These are phyloP conservation scores for Lasioglossum malachurum DNA, from an alignment of 2,888 invertebrate genomes.

Conservation along the genomic window DNA sequence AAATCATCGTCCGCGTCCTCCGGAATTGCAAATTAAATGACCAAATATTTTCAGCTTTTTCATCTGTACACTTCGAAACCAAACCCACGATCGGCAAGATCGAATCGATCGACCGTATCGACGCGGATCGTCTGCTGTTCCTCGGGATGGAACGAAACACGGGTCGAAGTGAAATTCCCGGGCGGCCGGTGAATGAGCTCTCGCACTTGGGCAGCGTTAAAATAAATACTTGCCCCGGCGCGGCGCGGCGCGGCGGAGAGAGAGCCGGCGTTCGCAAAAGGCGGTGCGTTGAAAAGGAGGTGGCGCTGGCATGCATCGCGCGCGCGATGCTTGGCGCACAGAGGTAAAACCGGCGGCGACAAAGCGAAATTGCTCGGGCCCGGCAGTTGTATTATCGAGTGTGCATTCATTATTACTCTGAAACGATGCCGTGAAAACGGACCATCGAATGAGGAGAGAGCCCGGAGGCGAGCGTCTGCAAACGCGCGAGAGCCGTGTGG, in stretches of 20 bases:
- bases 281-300: constrained; percentile 17
- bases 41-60: background rate
- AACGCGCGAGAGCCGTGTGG: constrained; percentile 38
- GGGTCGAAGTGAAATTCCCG: background rate
- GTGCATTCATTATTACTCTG: constrained; percentile 55
- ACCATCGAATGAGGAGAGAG: constrained; percentile 62
- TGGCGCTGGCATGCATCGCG: background rate
- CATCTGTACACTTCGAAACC: too few species aligned
- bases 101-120: too few species aligned
- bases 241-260: background rate
- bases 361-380: constrained; percentile 29
- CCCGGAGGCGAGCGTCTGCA: constrained; percentile 65
- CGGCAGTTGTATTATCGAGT: constrained; percentile 47
- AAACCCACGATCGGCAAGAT: background rate
- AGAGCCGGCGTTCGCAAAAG: background rate
- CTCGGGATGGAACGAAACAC: background rate
- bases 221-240: background rate
- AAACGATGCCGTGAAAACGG: constrained; percentile 48
- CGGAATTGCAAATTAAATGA: background rate
- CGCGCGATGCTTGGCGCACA: background rate
- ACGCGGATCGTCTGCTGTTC: background rate
- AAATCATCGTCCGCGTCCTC: background rate
- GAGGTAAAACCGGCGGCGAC: constrained; percentile 22
- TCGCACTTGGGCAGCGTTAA: background rate
- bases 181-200: background rate